Conservation (phyloP, 2,888 invertebrate genomes). For the Muschampia plurimacula region DNA sequence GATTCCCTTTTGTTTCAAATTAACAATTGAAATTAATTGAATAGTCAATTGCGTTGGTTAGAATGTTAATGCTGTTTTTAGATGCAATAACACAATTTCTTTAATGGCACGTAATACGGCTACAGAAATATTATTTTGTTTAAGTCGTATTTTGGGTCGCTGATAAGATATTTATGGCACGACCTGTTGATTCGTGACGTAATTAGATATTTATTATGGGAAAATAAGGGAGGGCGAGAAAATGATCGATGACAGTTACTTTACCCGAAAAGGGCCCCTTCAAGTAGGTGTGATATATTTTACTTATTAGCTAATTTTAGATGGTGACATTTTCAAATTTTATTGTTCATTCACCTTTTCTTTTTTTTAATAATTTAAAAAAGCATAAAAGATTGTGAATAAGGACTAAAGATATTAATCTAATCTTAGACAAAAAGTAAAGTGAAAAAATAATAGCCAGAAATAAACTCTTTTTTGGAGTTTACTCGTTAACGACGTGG, state of each 20-base stretch:
- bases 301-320: neutral
- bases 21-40: slow-evolving; percentile 9
- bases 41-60: neutral
- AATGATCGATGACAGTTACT: too few relatives aligned
- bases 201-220: neutral
- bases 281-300: too few relatives aligned
- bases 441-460: too few relatives aligned
- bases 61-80: neutral
- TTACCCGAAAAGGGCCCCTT: neutral
- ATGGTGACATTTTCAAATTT: slow-evolving; percentile 7
- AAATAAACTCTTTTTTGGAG: too few relatives aligned
- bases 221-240: too few relatives aligned
- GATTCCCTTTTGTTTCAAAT: slow-evolving; percentile 23
- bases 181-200: neutral
- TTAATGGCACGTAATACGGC: neutral
- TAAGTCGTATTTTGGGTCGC: neutral
- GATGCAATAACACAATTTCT: neutral
- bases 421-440: too few relatives aligned
- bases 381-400: neutral
- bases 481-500: too few relatives aligned
- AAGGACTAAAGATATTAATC: too few relatives aligned
- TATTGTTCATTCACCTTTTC: slow-evolving; percentile 16
- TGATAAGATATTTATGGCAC: neutral
- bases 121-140: neutral
- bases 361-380: neutral